These are phyloP conservation scores for Drosophila repleta DNA, from an alignment of 1,140 invertebrate genomes.

Conservation along the genomic window DNA sequence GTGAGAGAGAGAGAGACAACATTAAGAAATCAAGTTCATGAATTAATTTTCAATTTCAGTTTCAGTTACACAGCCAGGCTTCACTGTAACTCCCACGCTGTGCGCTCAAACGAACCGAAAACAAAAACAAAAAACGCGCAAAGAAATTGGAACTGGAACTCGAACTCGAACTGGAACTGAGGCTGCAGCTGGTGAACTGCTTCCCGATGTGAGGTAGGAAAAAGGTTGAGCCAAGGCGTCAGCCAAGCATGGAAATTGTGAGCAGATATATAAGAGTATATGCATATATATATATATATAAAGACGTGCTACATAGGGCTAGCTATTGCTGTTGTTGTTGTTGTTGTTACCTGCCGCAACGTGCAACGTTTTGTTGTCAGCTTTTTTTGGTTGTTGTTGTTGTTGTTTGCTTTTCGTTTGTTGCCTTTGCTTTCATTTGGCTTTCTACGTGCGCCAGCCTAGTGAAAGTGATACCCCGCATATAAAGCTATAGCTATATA, in stretches of 20 bases:
- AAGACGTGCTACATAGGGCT: conserved; percentile 7
- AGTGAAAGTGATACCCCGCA: conserved; percentile 75
- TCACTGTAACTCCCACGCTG: conserved; percentile 64
- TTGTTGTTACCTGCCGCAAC: conserved; percentile 45
- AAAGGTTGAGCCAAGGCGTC: conserved; percentile 44
- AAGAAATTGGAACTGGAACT: background rate
- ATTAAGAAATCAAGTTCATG: conserved; percentile 79
- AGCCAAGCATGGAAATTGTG: conserved; percentile 41
- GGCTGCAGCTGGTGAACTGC: conserved; percentile 2
- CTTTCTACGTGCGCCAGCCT: conserved; percentile 74
- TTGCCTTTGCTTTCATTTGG: conserved; percentile 70
- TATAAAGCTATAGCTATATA: conserved; percentile 18
- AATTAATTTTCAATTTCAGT: conserved; percentile 59
- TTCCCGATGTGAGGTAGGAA: conserved; percentile 5
- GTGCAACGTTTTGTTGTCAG: conserved; percentile 39
- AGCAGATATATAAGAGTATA: conserved; percentile 6
- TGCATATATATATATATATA: background rate
- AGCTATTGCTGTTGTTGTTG: conserved; percentile 10
- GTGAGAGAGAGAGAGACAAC: conserved; percentile 20
- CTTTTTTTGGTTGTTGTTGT: no score
- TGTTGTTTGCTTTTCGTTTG: conserved; percentile 8
- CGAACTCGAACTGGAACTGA: background rate
- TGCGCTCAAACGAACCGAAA: conserved; percentile 54
- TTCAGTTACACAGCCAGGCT: conserved; percentile 36
- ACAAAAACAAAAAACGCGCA: conserved; percentile 2